Conservation (phyloP, 1,140 invertebrate genomes). For the Amyelois transitella region DNA sequence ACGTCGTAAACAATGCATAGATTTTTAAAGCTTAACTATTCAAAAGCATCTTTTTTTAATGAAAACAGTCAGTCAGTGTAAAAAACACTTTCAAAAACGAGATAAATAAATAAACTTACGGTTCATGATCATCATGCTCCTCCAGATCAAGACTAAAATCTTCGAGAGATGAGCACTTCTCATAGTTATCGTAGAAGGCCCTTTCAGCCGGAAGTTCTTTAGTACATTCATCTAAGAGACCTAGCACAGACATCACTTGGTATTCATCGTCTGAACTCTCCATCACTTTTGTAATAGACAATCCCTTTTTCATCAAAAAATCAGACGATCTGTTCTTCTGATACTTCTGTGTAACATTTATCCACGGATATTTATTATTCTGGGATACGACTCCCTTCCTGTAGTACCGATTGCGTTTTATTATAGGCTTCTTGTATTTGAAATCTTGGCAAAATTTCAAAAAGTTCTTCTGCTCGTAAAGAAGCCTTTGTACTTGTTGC, state of each 20-base stretch:
- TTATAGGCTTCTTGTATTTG: constrained; percentile 39
- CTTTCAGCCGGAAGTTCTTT: constrained; percentile 48
- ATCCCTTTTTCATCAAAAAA: constrained; percentile 42
- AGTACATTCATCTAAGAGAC: constrained; percentile 41
- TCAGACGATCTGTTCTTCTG: constrained; percentile 40
- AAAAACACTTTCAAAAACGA: too few relatives aligned
- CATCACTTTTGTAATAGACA: constrained; percentile 39
- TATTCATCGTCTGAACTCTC: constrained; percentile 32
- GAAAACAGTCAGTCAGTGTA: too few relatives aligned
- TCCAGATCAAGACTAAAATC: constrained; percentile 26
- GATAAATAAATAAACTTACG: neutral
- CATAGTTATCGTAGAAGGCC: constrained; percentile 48
- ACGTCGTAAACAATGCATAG: too few relatives aligned
- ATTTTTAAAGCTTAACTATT: too few relatives aligned
- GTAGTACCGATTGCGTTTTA: constrained; percentile 23
- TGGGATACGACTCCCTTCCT: constrained; percentile 44
- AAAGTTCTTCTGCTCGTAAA: constrained; percentile 53
- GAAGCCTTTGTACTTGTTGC: constrained; percentile 48
- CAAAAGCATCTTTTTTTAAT: too few relatives aligned
- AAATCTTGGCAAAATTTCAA: constrained; percentile 50
- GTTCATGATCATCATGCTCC: neutral
- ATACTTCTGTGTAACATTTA: constrained; percentile 46
- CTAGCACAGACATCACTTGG: constrained; percentile 31
- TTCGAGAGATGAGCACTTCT: constrained; percentile 47
- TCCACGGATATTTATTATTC: constrained; percentile 64